Percentiles rank a stretch among this genome's conserved stretches.
Conservation (phyloP, 2,888 invertebrate genomes). For the Drosophila setosimentum region DNA sequence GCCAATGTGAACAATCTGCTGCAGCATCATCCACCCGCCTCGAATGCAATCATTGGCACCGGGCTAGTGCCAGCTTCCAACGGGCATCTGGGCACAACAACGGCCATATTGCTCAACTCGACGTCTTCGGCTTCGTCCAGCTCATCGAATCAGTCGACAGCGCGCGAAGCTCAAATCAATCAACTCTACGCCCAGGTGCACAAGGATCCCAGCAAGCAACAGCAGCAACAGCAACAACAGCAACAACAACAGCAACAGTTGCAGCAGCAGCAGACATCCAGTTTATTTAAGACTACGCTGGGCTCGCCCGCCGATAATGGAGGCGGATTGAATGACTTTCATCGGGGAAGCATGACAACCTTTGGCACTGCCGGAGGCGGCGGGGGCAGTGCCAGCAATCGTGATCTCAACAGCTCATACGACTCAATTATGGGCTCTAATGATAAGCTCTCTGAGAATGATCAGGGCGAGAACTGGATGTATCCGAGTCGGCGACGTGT, state of each 20-base stretch:
- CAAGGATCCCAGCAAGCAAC: slow-evolving; percentile 85
- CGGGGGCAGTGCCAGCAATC: slow-evolving; percentile 76
- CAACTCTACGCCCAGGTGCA: slow-evolving; percentile 87
- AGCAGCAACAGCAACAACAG: slow-evolving; percentile 60
- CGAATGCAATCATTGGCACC: slow-evolving; percentile 42
- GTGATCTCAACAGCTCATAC: slow-evolving; percentile 85
- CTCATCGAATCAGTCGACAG: slow-evolving; percentile 74
- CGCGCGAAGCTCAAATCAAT: slow-evolving; percentile 84
- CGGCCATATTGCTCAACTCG: slow-evolving; percentile 82
- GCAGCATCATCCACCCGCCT: slow-evolving; percentile 76
- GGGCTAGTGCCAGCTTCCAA: slow-evolving; percentile 49
- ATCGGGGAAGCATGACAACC: slow-evolving; percentile 83
- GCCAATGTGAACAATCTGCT: slow-evolving; percentile 84
- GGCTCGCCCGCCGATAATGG: slow-evolving; percentile 77
- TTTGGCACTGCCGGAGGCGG: slow-evolving; percentile 76
- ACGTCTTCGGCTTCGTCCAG: slow-evolving; percentile 77
- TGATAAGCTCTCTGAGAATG: slow-evolving; percentile 85
- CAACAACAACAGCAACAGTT: slow-evolving; percentile 48
- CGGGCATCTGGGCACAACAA: slow-evolving; percentile 80
- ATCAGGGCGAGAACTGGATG: slow-evolving; percentile 85
- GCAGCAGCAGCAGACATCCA: slow-evolving; percentile 55
- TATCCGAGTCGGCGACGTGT: slow-evolving; percentile 85
- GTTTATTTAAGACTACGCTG: slow-evolving; percentile 81
- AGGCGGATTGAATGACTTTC: slow-evolving; percentile 75
- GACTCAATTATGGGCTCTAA: slow-evolving; percentile 85